These are phyloP conservation scores for Beris chalybata DNA, from an alignment of 2,888 invertebrate species.

Conservation along the genomic window DNA sequence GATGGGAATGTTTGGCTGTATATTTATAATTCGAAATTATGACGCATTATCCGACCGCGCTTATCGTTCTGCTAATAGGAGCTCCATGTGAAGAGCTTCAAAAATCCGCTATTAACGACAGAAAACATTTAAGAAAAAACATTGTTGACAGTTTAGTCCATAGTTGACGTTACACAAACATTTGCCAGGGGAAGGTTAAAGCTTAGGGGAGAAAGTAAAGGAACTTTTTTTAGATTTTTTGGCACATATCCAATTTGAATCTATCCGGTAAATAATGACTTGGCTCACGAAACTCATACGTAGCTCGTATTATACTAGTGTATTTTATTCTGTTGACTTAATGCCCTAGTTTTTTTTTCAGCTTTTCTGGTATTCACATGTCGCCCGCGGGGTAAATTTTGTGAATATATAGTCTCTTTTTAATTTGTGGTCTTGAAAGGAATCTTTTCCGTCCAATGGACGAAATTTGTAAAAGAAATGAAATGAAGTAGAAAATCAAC, in stretches of 20 bases:
- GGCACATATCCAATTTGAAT: slow-evolving; percentile 7
- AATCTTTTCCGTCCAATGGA: not conserved
- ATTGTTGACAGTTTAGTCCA: no score
- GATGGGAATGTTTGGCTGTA: no score
- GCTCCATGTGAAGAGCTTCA: no score
- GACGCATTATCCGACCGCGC: no score
- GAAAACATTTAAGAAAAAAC: no score
- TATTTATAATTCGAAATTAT: no score
- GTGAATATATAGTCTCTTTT: slow-evolving; percentile 12
- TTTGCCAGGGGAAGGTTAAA: no score
- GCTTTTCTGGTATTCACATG: not conserved
- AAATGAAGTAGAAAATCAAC: slow-evolving; percentile 12
- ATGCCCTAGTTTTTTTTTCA: slow-evolving; percentile 13
- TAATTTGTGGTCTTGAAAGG: slow-evolving; percentile 2
- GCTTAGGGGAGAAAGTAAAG: slow-evolving; percentile 5
- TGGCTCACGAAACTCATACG: not conserved
- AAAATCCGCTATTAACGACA: no score
- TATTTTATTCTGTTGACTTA: slow-evolving; percentile 18
- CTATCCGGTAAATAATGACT: slow-evolving; percentile 15
- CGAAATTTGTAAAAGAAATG: not conserved
- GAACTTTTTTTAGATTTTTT: not conserved
- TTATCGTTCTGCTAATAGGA: no score
- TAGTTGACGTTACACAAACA: no score
- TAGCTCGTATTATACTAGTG: not conserved
- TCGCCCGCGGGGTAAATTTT: slow-evolving; percentile 7